A percentile compares a stretch with the other conserved stretches of the same genome.
These are phyloP conservation scores for Chaetops frenatus DNA, from an alignment of 2,113 vertebrate genomes.

Conservation along the genomic window DNA sequence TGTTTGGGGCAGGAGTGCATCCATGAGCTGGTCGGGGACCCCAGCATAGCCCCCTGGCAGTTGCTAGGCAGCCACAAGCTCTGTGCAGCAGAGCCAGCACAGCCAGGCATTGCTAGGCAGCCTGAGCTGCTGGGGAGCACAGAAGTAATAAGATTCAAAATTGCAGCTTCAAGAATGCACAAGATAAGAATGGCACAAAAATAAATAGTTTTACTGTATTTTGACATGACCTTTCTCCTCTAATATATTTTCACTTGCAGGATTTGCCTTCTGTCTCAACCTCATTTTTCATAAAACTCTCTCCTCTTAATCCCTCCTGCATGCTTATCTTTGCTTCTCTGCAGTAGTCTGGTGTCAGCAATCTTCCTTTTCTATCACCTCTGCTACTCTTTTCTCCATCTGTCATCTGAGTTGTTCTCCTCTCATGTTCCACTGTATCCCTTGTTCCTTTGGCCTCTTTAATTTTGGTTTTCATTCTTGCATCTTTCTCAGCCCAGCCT, in stretches of 20 bases:
- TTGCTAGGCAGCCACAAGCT: constrained; percentile 57
- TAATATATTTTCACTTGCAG: not conserved
- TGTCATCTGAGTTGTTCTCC: not conserved
- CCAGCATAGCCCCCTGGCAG: not conserved
- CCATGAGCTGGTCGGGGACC: not conserved
- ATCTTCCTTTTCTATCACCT: not conserved
- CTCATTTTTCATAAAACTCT: not conserved
- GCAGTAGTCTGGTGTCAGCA: not conserved
- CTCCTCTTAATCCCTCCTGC: not conserved
- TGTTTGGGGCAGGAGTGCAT: not conserved
- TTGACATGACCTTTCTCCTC: constrained; percentile 28
- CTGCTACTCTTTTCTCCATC: not conserved
- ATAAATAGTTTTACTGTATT: constrained; percentile 33
- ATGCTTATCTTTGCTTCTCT: not conserved
- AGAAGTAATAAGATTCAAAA: constrained; percentile 17
- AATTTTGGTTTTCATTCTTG: not conserved
- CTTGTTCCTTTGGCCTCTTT: not conserved
- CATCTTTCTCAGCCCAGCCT: not conserved
- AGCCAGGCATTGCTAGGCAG: constrained; percentile 52
- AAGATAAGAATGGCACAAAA: not conserved
- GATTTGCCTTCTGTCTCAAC: constrained; percentile 11
- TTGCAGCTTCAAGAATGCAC: not conserved
- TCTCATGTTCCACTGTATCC: not conserved
- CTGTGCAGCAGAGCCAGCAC: not conserved
- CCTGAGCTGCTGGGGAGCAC: constrained; percentile 19